A percentile compares a stretch with the other conserved stretches of the same genome.
These are phyloP conservation scores for Pseudomyrmex flavicornis DNA, from an alignment of 1,140 invertebrate species.

Conservation along the genomic window DNA sequence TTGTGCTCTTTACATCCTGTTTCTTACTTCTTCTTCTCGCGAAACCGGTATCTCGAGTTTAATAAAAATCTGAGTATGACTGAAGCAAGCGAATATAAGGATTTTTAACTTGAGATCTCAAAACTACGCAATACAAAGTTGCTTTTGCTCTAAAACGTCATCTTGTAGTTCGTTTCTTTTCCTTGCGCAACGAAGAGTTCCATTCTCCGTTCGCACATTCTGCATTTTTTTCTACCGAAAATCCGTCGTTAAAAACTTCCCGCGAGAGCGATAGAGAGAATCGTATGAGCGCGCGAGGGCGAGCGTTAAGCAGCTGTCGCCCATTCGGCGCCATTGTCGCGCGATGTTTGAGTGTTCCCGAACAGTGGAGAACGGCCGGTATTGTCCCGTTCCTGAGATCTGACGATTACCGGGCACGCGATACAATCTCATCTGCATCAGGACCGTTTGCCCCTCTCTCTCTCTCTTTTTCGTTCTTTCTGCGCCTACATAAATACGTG, in stretches of 20 bases:
- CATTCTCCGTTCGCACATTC: not conserved
- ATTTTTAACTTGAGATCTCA: no score
- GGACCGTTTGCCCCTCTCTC: conserved; percentile 50
- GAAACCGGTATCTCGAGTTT: not conserved
- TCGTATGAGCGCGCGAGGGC: conserved; percentile 44
- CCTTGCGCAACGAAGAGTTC: conserved; percentile 27
- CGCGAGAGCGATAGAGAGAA: conserved; percentile 23
- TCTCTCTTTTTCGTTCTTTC: conserved; percentile 17
- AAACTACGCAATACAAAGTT: no score
- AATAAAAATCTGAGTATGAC: not conserved
- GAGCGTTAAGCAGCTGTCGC: conserved; percentile 83
- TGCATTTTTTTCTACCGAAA: conserved; percentile 61
- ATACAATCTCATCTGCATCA: conserved; percentile 85
- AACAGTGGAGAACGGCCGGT: conserved; percentile 83
- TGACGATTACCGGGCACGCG: conserved; percentile 79
- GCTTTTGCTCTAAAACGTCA: not conserved
- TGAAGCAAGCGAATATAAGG: not conserved
- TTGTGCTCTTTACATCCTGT: not conserved
- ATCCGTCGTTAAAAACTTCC: conserved; percentile 57
- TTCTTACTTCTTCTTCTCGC: not conserved
- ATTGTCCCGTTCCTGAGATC: conserved; percentile 83
- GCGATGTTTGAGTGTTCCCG: conserved; percentile 84
- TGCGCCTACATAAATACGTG: conserved; percentile 43
- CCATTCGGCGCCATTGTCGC: conserved; percentile 82
- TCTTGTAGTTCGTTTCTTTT: not conserved